Conservation (phyloP, 2,888 invertebrate species). For the Aelia acuminata region DNA sequence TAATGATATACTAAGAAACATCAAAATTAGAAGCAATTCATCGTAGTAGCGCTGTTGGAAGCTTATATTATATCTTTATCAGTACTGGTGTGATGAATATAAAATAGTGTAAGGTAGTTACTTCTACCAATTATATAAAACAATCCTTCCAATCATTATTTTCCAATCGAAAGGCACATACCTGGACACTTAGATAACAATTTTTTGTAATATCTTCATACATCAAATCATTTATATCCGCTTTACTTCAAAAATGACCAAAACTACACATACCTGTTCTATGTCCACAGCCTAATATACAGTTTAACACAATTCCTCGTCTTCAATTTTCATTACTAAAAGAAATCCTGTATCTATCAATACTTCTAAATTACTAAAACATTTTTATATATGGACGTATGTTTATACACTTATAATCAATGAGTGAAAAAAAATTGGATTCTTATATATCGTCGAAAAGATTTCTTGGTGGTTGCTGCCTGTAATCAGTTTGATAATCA, state of each 20-base stretch:
- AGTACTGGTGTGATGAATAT: not conserved
- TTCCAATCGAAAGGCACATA: conserved; percentile 39
- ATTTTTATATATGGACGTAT: conserved; percentile 39
- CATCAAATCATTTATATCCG: not conserved
- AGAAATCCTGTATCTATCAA: not conserved
- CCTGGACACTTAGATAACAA: conserved; percentile 10
- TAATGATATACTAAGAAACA: not conserved
- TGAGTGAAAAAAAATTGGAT: not conserved
- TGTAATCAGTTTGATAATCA: conserved; percentile 64
- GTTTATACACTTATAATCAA: not conserved
- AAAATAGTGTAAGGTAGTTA: not conserved
- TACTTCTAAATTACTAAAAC: conserved; percentile 9
- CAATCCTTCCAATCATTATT: not conserved
- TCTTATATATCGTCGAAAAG: conserved; percentile 86
- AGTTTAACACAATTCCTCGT: not conserved
- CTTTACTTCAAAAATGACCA: not conserved
- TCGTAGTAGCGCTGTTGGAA: not conserved
- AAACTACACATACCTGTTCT: not conserved
- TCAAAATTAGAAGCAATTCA: not conserved
- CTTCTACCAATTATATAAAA: not conserved
- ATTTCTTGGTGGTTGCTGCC: conserved; percentile 78
- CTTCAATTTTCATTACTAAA: not conserved
- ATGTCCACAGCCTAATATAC: conserved; percentile 22
- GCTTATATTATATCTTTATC: not conserved
- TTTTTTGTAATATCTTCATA: not conserved